These are phyloP conservation scores for Scortum barcoo DNA, from an alignment of 2,113 vertebrate species.

Conservation along the genomic window DNA sequence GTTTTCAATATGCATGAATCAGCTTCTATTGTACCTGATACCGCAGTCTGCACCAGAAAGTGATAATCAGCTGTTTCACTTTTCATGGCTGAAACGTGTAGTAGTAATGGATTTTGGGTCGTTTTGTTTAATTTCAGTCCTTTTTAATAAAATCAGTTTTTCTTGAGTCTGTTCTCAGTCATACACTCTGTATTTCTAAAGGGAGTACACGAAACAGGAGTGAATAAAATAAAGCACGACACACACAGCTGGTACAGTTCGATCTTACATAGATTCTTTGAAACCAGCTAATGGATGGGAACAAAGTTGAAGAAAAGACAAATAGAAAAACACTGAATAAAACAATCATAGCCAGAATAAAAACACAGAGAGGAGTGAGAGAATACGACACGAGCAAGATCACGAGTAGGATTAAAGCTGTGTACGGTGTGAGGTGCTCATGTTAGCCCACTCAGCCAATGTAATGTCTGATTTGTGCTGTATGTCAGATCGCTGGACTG, in stretches of 20 bases:
- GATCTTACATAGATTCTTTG: slow-evolving; percentile 20
- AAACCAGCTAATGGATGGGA: slow-evolving; percentile 44
- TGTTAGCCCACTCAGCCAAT: background rate
- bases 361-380: background rate
- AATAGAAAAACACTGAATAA: slow-evolving; percentile 24
- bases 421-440: background rate
- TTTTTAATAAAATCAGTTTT: slow-evolving; percentile 33
- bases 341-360: slow-evolving; percentile 3
- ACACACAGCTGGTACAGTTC: slow-evolving; percentile 6
- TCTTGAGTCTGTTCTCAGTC: slow-evolving; percentile 20
- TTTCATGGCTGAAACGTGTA: slow-evolving; percentile 38
- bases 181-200: slow-evolving; percentile 23
- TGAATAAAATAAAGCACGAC: slow-evolving; percentile 26
- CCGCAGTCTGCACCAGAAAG: slow-evolving; percentile 62
- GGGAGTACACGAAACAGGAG: slow-evolving; percentile 33
- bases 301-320: slow-evolving; percentile 25
- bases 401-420: slow-evolving; percentile 6
- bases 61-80: slow-evolving; percentile 71
- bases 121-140: slow-evolving; percentile 50
- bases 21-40: slow-evolving; percentile 69
- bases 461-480: slow-evolving; percentile 16
- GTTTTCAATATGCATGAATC: slow-evolving; percentile 79
- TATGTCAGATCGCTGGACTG: slow-evolving; percentile 89
- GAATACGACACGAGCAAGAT: background rate
- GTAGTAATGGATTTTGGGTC: slow-evolving; percentile 53